Evolutionary conservation across 2,888 invertebrate species (phyloP).

Genomic region (Eumacrocentrus americanus): DNA sequence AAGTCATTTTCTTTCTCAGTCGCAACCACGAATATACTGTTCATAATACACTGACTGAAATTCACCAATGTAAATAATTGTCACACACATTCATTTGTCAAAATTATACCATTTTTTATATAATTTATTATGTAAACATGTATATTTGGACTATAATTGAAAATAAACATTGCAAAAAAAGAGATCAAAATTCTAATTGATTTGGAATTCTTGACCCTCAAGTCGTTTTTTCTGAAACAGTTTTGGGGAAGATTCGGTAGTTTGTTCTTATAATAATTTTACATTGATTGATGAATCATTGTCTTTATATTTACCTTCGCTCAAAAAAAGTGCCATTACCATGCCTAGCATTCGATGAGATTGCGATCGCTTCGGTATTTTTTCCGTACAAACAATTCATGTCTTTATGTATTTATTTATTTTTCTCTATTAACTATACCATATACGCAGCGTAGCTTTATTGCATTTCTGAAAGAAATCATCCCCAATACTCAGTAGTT

Average conservation of each 20-base stretch:
- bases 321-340: conserved; percentile 18
- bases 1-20: conserved; percentile 32
- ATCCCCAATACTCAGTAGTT: conserved; percentile 55
- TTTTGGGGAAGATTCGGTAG: conserved; percentile 58
- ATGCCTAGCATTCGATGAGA: conserved; percentile 36
- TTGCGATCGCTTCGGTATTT: conserved; percentile 48
- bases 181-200: conserved; percentile 39
- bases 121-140: conserved; percentile 61
- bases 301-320: no score
- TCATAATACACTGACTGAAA: conserved; percentile 32
- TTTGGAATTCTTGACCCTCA: conserved; percentile 41
- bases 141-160: conserved; percentile 60
- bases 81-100: conserved; percentile 54
- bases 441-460: conserved; percentile 33
- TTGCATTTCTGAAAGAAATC: conserved; percentile 48
- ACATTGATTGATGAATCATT: no score
- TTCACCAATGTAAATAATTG: conserved; percentile 58
- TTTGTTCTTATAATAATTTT: no score
- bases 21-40: conserved; percentile 18
- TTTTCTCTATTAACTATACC: conserved; percentile 30
- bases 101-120: conserved; percentile 59
- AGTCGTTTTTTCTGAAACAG: conserved; percentile 57
- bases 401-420: conserved; percentile 33
- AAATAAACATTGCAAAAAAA: conserved; percentile 58
- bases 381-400: conserved; percentile 12